phyloP scores from a whole-genome alignment of 1,140 invertebrate genomes.

The Neodiprion pinetum region DNA sequence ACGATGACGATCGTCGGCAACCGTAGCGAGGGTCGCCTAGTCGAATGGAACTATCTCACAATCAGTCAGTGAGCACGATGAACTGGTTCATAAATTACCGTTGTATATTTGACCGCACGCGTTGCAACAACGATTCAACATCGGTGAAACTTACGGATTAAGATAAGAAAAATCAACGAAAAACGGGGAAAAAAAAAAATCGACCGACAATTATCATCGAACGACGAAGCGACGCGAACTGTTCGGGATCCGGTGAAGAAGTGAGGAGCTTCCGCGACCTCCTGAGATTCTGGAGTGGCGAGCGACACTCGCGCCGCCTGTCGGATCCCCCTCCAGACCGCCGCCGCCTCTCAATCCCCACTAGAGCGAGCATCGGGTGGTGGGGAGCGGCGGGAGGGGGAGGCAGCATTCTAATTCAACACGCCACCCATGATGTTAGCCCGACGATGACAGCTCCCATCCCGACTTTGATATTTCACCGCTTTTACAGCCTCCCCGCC shows the following conservation, averaged over 20 bases:
- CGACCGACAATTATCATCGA: slow-evolving; percentile 42
- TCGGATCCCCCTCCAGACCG: slow-evolving; percentile 24
- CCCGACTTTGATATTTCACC: slow-evolving; percentile 67
- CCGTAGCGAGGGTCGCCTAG: too few relatives aligned
- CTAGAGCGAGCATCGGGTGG: slow-evolving; percentile 52
- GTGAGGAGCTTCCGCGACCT: slow-evolving; percentile 33
- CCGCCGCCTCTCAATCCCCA: not conserved
- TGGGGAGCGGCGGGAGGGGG: slow-evolving; percentile 44
- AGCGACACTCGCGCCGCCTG: slow-evolving; percentile 43
- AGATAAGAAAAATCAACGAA: too few relatives aligned
- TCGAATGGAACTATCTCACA: too few relatives aligned
- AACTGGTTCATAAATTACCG: too few relatives aligned
- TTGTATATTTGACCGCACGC: too few relatives aligned
- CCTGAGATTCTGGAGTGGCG: slow-evolving; percentile 27
- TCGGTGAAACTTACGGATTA: too few relatives aligned
- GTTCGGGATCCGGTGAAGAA: slow-evolving; percentile 50
- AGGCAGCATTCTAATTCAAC: slow-evolving; percentile 65
- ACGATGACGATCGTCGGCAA: too few relatives aligned
- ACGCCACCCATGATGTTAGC: slow-evolving; percentile 73
- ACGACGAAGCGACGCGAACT: slow-evolving; percentile 34
- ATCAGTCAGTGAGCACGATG: too few relatives aligned
- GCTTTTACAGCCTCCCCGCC: slow-evolving; percentile 55
- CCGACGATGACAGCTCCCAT: slow-evolving; percentile 70
- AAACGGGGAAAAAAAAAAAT: slow-evolving; percentile 33
- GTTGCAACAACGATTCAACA: too few relatives aligned